Base-by-base conservation (phyloP, 2,888 invertebrate genomes). In the Frankliniella intonsa region DNA sequence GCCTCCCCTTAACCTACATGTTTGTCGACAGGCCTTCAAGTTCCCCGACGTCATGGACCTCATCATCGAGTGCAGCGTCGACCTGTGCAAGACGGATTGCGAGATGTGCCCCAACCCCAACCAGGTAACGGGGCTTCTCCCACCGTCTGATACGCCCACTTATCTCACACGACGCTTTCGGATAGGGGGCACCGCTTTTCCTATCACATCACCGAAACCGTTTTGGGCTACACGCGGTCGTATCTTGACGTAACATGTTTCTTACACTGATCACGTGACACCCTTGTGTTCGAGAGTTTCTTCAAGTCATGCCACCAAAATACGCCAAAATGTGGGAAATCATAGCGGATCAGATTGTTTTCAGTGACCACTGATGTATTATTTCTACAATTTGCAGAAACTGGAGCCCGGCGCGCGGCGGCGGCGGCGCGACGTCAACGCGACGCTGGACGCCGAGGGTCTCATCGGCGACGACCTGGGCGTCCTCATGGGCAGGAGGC, bases 41-140 rank as follows among this genome's bases (percentile, higher is more conserved):
- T 95, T 95, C 89, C 95, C 95, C 0, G 95, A 95, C 86, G 92
- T 94, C 81, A 94, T 94, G 93, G 95, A 95, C 85, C 88, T 95
- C 81, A 92, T 93, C 84, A 91, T 95, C 83, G 94, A 95, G 87
- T 95, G 95, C 85, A 94, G 94, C 84, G 93, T 95, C 0, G 95
- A 95, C 86, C 88, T 95, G 0, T 95, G 95, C 86, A 95, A 95
- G 88, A 93, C 92, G 19, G 92, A 93, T 85, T 95, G 95, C 86
- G 93, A 93, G 83, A 91, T 92, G 51, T 95, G 95, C 85, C 91
- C 93, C 0, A 91, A 91, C 84, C 90, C 91, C 55, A 87, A 90
- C 85, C 93, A 93, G 84, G 92, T 88, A 85, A 80, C 38, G 38
- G 55, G 22, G 80, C n/a, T 50, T 65, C 22, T 80, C 82, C 25